Evolutionary conservation across 2,797 vertebrate genomes (phyloP).

Genomic region (Pangasius mekongensis): DNA sequence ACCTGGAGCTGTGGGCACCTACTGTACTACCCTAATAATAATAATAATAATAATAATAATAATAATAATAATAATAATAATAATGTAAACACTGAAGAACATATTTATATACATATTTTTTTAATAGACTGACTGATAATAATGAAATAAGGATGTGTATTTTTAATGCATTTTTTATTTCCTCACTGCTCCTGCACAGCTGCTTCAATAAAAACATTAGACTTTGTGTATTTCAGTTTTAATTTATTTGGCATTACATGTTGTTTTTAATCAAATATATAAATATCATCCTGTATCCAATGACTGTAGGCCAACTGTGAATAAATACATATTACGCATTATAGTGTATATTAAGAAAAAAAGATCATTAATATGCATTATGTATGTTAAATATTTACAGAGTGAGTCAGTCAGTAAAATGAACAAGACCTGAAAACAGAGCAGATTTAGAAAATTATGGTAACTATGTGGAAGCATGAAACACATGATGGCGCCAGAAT

Average conservation of each 20-base stretch:
- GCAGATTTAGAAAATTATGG: background rate
- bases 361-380: background rate
- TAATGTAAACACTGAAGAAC: background rate
- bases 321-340: background rate
- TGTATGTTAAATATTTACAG: background rate
- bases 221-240: background rate
- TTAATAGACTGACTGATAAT: background rate
- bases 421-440: background rate
- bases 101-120: background rate
- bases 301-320: background rate
- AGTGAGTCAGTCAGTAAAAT: background rate
- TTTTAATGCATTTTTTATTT: background rate
- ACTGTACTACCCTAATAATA: background rate
- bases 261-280: background rate
- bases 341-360: background rate
- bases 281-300: background rate
- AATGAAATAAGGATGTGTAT: background rate
- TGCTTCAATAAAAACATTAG: background rate
- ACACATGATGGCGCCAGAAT: slow-evolving; percentile 70
- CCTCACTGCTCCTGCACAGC: background rate
- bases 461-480: slow-evolving; percentile 3
- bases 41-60: slow-evolving; percentile 3
- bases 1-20: background rate
- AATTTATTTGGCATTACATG: background rate
- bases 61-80: slow-evolving; percentile 3